Conservation (phyloP, 2,113 vertebrate species). For the Rhagologus leucostigma region DNA sequence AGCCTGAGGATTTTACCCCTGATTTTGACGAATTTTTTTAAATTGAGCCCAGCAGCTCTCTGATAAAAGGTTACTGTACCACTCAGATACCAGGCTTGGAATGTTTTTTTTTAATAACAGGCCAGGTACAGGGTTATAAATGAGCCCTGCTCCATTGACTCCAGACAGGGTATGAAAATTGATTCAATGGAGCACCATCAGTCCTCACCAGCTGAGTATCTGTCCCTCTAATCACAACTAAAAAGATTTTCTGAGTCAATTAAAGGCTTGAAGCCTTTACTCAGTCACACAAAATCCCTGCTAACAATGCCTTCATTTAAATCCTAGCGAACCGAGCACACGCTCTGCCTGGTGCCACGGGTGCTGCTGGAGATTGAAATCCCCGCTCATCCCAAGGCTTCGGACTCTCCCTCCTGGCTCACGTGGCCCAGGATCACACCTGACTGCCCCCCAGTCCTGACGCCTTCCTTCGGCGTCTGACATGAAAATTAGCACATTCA, state of each 20-base stretch:
- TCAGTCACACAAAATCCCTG: constrained; percentile 16
- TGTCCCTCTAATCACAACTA: constrained; percentile 54
- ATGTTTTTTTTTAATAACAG: background rate
- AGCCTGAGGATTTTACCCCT: background rate
- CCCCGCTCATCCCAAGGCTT: background rate
- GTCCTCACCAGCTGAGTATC: constrained; percentile 34
- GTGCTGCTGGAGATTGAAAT: background rate
- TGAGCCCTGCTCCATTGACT: constrained; percentile 45
- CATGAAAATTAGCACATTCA: constrained; percentile 20
- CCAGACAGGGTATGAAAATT: constrained; percentile 45
- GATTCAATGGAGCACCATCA: constrained; percentile 27
- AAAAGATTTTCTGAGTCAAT: constrained; percentile 57
- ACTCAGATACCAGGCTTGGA: background rate
- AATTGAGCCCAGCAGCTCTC: background rate
- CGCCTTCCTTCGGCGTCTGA: background rate
- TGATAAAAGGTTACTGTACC: background rate
- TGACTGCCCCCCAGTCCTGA: background rate
- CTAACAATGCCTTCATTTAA: constrained; percentile 20
- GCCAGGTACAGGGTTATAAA: constrained; percentile 22
- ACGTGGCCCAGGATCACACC: background rate
- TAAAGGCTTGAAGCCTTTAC: constrained; percentile 43
- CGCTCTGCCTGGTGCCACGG: background rate
- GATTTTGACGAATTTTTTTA: constrained; percentile 4
- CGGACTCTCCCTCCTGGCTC: background rate
- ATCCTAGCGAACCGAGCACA: background rate